These are phyloP conservation scores for Zoanthus sociatus DNA, from an alignment of 92 coral and sea anemone genomes.

Conservation along the genomic window DNA sequence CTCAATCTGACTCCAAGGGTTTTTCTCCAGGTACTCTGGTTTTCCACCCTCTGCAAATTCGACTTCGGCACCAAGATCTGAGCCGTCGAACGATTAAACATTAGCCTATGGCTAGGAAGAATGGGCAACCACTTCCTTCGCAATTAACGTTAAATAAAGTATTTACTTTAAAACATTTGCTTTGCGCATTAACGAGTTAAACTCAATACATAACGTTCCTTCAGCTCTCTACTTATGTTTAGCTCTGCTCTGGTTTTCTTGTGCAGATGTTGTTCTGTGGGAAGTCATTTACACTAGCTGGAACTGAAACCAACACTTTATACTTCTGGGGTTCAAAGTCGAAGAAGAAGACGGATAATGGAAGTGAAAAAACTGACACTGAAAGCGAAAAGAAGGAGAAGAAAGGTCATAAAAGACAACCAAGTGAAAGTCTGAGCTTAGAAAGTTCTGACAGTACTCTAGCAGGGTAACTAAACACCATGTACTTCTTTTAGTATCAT, in stretches of 20 bases:
- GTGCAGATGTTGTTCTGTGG: conserved; percentile 95
- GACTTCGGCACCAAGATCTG: too few species aligned
- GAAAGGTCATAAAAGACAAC: conserved; percentile 74
- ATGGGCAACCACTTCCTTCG: too few species aligned
- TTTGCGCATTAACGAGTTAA: neutral
- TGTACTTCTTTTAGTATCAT: neutral
- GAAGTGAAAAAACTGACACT: conserved; percentile 77
- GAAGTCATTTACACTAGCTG: conserved; percentile 87
- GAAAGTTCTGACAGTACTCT: conserved; percentile 85
- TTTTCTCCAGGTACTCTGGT: too few species aligned
- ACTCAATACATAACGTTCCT: neutral
- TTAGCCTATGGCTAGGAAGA: too few species aligned
- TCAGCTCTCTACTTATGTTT: neutral
- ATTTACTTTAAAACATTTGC: neutral
- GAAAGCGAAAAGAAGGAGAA: conserved; percentile 66
- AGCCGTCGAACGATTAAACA: too few species aligned
- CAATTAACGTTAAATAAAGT: too few species aligned
- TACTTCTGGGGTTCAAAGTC: conserved; percentile 96
- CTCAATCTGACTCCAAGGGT: too few species aligned
- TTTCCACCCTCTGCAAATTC: too few species aligned
- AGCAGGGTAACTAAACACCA: conserved; percentile 58
- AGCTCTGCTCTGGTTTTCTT: neutral
- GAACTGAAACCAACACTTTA: conserved; percentile 90
- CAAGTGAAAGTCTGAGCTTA: conserved; percentile 88
- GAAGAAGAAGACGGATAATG: conserved; percentile 71